A percentile compares a stretch with the other conserved stretches of the same genome.
Conservation (phyloP, 1,140 invertebrate species). For the Scaptomyza hsui region DNA sequence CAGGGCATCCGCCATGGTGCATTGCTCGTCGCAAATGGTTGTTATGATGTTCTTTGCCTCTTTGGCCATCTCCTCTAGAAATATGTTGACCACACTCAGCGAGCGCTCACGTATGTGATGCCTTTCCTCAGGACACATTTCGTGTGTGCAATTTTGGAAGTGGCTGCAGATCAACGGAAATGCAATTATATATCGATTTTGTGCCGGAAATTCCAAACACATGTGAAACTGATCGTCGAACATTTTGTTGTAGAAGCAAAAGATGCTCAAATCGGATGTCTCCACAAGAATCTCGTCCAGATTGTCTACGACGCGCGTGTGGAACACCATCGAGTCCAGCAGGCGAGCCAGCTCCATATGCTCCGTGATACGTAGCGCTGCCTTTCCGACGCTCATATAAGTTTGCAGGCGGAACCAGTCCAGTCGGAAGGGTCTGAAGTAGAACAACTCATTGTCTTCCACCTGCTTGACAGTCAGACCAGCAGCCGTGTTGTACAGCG, state of each 20-base stretch:
- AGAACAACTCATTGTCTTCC: constrained; percentile 98
- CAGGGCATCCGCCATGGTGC: constrained; percentile 96
- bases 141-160: constrained; percentile 98
- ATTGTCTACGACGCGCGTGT: constrained; percentile 99
- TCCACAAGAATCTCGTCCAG: constrained; percentile 98
- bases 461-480: constrained; percentile 96
- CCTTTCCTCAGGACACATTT: constrained; percentile 99
- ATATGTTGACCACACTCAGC: constrained; percentile 98
- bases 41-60: constrained; percentile 99
- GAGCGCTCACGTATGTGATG: constrained; percentile 98
- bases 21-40: constrained; percentile 98
- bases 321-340: constrained; percentile 98
- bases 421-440: constrained; percentile 96
- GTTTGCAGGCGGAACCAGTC: constrained; percentile 99
- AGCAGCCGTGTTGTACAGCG: constrained; percentile 95
- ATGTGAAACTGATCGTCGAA: constrained; percentile 99
- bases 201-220: constrained; percentile 98
- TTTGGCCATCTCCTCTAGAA: constrained; percentile 99
- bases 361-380: constrained; percentile 92
- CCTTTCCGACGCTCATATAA: constrained; percentile 94
- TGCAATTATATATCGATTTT: constrained; percentile 98
- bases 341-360: constrained; percentile 94
- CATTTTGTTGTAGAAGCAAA: constrained; percentile 98
- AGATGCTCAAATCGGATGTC: constrained; percentile 98
- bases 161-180: constrained; percentile 99